phyloP scores from a whole-genome alignment of 2,113 vertebrate genomes.

The Oreochromis spilurus region DNA sequence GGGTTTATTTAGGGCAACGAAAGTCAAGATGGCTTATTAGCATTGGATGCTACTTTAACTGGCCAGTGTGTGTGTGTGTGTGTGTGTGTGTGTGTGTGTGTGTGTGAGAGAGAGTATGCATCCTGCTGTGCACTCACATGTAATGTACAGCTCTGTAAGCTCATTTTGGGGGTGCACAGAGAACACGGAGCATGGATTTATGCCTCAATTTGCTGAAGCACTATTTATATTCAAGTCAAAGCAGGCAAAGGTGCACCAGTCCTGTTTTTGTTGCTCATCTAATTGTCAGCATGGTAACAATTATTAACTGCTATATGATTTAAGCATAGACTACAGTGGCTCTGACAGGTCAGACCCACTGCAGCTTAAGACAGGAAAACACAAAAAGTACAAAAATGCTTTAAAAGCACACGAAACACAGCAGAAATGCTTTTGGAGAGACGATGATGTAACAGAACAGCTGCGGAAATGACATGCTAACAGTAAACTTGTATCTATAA shows the following conservation, averaged over 20 bases:
- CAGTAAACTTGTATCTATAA: background rate
- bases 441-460: background rate
- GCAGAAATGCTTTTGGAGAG: background rate
- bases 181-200: background rate
- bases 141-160: background rate
- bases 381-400: background rate
- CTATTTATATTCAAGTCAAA: background rate
- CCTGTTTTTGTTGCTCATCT: background rate
- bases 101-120: background rate
- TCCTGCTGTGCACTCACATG: background rate
- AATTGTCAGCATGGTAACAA: background rate
- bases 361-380: background rate
- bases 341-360: background rate
- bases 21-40: constrained; percentile 35
- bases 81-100: background rate
- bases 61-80: background rate
- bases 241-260: background rate
- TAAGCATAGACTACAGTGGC: background rate
- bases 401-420: background rate
- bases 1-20: constrained; percentile 28
- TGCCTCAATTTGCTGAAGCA: background rate
- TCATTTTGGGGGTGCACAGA: background rate
- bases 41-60: background rate
- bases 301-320: background rate
- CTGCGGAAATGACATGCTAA: background rate